A percentile compares a stretch with the other conserved stretches of the same genome.
Evolutionary conservation across 2,888 invertebrate species (phyloP).

Genomic region (Ethmia dodecea): DNA sequence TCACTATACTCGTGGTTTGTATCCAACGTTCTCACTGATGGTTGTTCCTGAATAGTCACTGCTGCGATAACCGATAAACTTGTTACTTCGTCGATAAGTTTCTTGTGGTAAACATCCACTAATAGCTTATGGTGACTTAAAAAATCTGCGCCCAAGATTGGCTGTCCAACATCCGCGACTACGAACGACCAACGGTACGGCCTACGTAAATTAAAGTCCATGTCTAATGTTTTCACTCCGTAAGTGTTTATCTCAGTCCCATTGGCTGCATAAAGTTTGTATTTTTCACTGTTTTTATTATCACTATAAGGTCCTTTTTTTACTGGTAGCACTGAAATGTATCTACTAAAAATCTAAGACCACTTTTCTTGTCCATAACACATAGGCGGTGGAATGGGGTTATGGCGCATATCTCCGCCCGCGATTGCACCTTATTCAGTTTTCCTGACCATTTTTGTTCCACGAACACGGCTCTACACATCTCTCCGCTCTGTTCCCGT

Average conservation of each 20-base stretch:
- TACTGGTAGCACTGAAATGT: conserved; percentile 4
- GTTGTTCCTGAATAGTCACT: background rate
- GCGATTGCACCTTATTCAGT: conserved; percentile 12
- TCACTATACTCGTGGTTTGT: conserved; percentile 2
- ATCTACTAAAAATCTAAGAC: background rate
- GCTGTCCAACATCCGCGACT: conserved; percentile 11
- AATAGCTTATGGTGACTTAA: conserved; percentile 2
- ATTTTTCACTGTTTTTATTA: conserved; percentile 11
- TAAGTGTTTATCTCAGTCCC: conserved; percentile 10
- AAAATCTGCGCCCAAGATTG: conserved; percentile 19
- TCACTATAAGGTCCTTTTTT: conserved; percentile 6
- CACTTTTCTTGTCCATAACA: conserved; percentile 10
- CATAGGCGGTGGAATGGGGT: conserved; percentile 12
- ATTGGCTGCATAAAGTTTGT: conserved; percentile 24
- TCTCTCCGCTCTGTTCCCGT: background rate
- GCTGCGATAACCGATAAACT: background rate
- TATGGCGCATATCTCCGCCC: conserved; percentile 13
- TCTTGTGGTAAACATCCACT: conserved; percentile 1
- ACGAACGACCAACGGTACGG: conserved; percentile 15
- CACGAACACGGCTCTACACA: conserved; percentile 12
- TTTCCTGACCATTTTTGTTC: conserved; percentile 10
- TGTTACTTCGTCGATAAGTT: conserved; percentile 1
- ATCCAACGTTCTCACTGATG: background rate
- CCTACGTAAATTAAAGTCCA: conserved; percentile 14
- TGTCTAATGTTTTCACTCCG: conserved; percentile 7